phyloP scores from a whole-genome alignment of 2,888 invertebrate species.

The Hypselothyrea guttata region DNA sequence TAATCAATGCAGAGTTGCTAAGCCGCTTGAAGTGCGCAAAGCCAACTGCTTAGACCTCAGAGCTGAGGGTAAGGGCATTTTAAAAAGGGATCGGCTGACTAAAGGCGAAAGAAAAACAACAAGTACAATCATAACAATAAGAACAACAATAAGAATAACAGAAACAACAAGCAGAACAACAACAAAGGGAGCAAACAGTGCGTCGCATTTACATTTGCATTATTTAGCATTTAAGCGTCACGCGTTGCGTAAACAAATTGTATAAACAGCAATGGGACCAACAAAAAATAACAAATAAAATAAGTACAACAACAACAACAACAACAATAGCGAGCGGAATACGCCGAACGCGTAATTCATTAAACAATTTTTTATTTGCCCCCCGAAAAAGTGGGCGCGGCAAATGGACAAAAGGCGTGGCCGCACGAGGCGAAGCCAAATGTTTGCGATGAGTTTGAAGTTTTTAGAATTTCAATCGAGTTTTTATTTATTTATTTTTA shows the following conservation, averaged over 20 bases:
- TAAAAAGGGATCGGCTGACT: constrained; percentile 43
- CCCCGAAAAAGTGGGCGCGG: constrained; percentile 2
- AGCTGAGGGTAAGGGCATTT: constrained; percentile 20
- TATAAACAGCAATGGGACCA: constrained; percentile 52
- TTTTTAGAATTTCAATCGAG: too few relatives aligned
- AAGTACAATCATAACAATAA: constrained; percentile 12
- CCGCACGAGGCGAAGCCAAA: background rate
- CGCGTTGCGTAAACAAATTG: constrained; percentile 78
- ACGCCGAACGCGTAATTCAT: constrained; percentile 63
- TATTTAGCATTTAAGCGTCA: constrained; percentile 77
- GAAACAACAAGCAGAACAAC: background rate
- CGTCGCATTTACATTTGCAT: constrained; percentile 74
- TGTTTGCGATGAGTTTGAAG: constrained; percentile 7
- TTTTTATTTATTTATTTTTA: too few relatives aligned
- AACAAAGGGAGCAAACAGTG: constrained; percentile 48
- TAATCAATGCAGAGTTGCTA: too few relatives aligned
- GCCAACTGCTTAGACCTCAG: constrained; percentile 6
- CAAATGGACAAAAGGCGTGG: constrained; percentile 12
- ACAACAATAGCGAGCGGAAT: constrained; percentile 5
- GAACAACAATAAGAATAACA: constrained; percentile 13
- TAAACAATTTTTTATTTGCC: constrained; percentile 56
- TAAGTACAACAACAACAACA: constrained; percentile 18
- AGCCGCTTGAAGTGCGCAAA: constrained; percentile 7
- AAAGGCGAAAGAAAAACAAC: constrained; percentile 40
- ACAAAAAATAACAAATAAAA: constrained; percentile 13